These are phyloP conservation scores for Crotalus tigris DNA, from an alignment of 2,113 vertebrate genomes.

Conservation along the genomic window DNA sequence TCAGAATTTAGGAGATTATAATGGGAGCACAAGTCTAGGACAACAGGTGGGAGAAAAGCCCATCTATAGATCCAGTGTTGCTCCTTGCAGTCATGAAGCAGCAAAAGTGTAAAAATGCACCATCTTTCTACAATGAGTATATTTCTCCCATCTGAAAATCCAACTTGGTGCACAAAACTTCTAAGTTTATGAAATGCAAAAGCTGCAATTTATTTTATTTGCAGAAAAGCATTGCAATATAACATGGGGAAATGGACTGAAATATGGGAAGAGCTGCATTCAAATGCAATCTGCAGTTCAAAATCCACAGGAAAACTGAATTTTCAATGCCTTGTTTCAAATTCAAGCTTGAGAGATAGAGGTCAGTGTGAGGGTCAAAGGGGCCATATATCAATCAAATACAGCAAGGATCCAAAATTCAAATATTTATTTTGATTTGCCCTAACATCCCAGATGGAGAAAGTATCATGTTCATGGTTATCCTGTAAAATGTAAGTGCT, in stretches of 20 bases:
- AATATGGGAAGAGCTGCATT: not conserved
- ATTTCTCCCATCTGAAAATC: conserved; percentile 38
- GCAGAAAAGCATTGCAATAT: not conserved
- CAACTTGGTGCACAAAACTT: conserved; percentile 30
- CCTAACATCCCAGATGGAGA: not conserved
- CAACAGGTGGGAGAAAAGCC: not conserved
- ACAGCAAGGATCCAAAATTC: not conserved
- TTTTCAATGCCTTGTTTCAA: not conserved
- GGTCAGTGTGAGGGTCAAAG: not conserved
- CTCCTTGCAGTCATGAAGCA: conserved; percentile 47
- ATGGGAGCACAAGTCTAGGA: not conserved
- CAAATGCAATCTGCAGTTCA: not conserved
- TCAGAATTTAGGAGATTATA: not conserved
- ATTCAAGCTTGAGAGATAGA: not conserved
- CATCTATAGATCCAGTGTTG: conserved; percentile 35
- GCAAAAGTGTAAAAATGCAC: conserved; percentile 52
- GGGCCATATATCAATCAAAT: not conserved
- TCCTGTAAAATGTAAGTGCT: not conserved
- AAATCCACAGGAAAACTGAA: not conserved
- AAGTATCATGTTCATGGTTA: not conserved
- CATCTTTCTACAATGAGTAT: conserved; percentile 19
- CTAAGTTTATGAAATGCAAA: conserved; percentile 44
- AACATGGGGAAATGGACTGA: conserved; percentile 4
- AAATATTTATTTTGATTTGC: not conserved
- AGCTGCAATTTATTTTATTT: conserved; percentile 1